Evolutionary conservation across 37 sponge, comb jelly and placozoan species (phyloP), one percentile per base, ranked within the genome.

Genomic region (Beroe forskalii): DNA sequence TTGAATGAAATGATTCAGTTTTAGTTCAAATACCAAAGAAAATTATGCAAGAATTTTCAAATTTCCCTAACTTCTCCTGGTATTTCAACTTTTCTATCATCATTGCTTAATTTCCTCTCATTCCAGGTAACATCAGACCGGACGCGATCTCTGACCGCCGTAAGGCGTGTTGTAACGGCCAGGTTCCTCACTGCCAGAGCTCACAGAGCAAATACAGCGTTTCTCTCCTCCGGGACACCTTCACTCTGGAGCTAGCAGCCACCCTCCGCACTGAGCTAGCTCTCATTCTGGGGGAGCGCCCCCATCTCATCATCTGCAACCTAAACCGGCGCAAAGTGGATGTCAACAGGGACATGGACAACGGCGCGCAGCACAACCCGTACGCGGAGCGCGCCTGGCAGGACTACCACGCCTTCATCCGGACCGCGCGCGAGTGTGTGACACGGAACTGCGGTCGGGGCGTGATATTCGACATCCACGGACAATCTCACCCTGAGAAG

Each of bases 401-500:
- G n/a, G 86, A 80, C 30, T 80, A 80, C 55, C 86, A 80, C 30
- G 55, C 55, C 30, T 80, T 80, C 35, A 80, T 80, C 55, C 20
- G 40, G 1, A 12, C n/a, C 1, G 86, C 86, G 28, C 44, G 86
- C 20, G 86, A 4, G 9, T 37, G 55, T 23, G 86, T 80, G 28
- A n/a, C 27, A 0, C 44, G 55, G 55, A 44, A 25, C 30, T 41
- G 55, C 17, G 86, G 86, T 38, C 44, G 86, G 2, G 86, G 86
- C 30, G 55, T 80, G 22, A 41, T 80, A 80, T 80, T 80, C 35
- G 86, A 80, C 55, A 42, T 80, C 1, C 86, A 80, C 55, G 86
- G 86, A 20, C 86, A 80, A 25, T 44, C 55, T 27, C 86, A 80
- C 55, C 86, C 86, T 43, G 86, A 80, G 86, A 80, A 80, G 30